Evolutionary conservation across 2,113 vertebrate genomes (phyloP).

Genomic region (Semicossyphus pulcher): DNA sequence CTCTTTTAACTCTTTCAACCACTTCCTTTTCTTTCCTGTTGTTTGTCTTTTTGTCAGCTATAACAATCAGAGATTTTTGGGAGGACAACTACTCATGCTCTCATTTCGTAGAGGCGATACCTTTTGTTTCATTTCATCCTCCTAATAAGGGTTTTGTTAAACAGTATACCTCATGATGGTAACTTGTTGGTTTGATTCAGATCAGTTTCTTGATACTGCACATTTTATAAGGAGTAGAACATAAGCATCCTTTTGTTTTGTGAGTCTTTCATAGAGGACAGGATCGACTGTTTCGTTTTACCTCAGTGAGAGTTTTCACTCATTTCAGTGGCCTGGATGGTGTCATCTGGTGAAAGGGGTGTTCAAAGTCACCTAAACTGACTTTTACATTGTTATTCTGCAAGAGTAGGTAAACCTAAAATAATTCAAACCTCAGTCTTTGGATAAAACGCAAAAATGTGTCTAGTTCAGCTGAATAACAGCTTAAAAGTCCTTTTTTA

Average conservation of each 20-base stretch:
- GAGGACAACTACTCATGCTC: constrained; percentile 8
- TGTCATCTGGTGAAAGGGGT: not conserved
- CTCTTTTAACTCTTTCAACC: constrained; percentile 26
- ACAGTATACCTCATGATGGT: constrained; percentile 72
- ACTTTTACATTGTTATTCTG: constrained; percentile 29
- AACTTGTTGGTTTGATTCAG: constrained; percentile 65
- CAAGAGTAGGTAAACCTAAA: not conserved
- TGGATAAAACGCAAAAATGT: not conserved
- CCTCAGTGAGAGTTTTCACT: constrained; percentile 51
- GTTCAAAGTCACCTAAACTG: not conserved
- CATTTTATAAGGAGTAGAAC: constrained; percentile 47
- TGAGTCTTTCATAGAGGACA: constrained; percentile 37
- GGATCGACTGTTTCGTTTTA: constrained; percentile 48
- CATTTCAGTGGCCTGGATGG: constrained; percentile 30
- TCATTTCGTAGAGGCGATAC: constrained; percentile 57
- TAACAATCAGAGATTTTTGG: constrained; percentile 36
- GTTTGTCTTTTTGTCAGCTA: constrained; percentile 25
- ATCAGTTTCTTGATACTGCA: constrained; percentile 61
- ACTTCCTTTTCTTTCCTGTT: constrained; percentile 4
- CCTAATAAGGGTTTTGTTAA: constrained; percentile 48
- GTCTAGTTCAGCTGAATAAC: not conserved
- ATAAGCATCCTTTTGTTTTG: constrained; percentile 42
- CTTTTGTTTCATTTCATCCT: constrained; percentile 40
- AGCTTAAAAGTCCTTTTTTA: not conserved
- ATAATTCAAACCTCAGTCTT: no score